A percentile compares a stretch with the other conserved stretches of the same genome.
Evolutionary conservation across 2,113 vertebrate genomes (phyloP).

Genomic region (Collichthys lucidus): DNA sequence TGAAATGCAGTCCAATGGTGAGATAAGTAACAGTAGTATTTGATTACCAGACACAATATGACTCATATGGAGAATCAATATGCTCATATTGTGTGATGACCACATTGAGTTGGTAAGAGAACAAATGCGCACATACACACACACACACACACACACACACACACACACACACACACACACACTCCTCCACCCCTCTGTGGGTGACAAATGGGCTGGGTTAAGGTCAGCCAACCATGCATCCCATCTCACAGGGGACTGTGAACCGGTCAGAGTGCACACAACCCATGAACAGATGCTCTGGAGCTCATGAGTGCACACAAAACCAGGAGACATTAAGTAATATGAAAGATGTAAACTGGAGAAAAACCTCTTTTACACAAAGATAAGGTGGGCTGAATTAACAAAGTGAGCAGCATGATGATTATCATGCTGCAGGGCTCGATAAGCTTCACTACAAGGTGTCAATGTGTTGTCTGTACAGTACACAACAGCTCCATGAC

Average conservation of each 20-base stretch:
- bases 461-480: slow-evolving; percentile 1
- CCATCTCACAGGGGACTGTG: slow-evolving; percentile 23
- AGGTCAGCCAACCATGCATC: slow-evolving; percentile 43
- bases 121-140: slow-evolving; percentile 3
- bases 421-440: slow-evolving; percentile 3
- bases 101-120: slow-evolving; percentile 8
- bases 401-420: not conserved
- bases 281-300: slow-evolving; percentile 40
- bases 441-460: slow-evolving; percentile 19
- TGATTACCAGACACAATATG: slow-evolving; percentile 38
- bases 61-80: slow-evolving; percentile 54
- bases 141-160: not conserved
- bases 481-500: not conserved
- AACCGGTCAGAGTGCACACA: slow-evolving; percentile 31
- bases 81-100: slow-evolving; percentile 24
- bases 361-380: slow-evolving; percentile 46
- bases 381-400: slow-evolving; percentile 29
- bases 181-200: slow-evolving; percentile 7
- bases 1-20: not conserved
- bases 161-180: slow-evolving; percentile 5
- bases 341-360: not conserved
- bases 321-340: slow-evolving; percentile 19
- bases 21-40: slow-evolving; percentile 15
- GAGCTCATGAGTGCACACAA: slow-evolving; percentile 27
- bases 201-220: slow-evolving; percentile 41